Evolutionary conservation across 2,888 invertebrate genomes (phyloP).

Genomic region (Agrilus cyanescens): DNA sequence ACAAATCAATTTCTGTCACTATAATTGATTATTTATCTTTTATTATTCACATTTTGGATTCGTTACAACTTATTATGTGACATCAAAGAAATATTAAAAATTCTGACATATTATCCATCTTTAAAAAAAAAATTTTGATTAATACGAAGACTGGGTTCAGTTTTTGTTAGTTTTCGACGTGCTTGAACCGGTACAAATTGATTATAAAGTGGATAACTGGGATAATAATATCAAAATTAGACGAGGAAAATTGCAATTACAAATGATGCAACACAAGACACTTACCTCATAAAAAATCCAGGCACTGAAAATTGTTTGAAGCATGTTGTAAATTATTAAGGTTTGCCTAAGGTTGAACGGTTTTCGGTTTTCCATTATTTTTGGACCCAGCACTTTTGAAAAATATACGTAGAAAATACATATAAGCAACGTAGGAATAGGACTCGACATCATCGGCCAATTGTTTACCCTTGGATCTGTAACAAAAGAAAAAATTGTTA

Average conservation of each 20-base stretch:
- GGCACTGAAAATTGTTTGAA: slow-evolving; percentile 81
- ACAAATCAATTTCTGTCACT: no score
- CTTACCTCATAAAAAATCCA: slow-evolving; percentile 79
- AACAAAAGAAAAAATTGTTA: slow-evolving; percentile 29
- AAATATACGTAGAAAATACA: slow-evolving; percentile 82
- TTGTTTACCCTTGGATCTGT: slow-evolving; percentile 79
- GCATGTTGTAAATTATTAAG: slow-evolving; percentile 77
- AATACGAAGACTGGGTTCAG: no score
- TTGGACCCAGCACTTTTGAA: slow-evolving; percentile 72
- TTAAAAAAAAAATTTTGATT: no score
- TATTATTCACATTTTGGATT: no score
- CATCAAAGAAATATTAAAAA: no score
- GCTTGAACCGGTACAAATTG: neutral
- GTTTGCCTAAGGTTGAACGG: slow-evolving; percentile 70
- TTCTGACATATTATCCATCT: no score
- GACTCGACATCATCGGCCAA: slow-evolving; percentile 91
- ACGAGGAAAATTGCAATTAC: neutral
- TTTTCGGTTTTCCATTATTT: slow-evolving; percentile 81
- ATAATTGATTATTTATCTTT: no score
- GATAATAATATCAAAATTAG: slow-evolving; percentile 1
- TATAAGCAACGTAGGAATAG: slow-evolving; percentile 79
- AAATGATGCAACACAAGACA: slow-evolving; percentile 4
- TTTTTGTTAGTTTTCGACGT: no score
- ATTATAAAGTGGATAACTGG: neutral
- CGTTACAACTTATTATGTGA: no score